Evolutionary conservation across 1,140 invertebrate species (phyloP).

Genomic region (honey bee (Apis mellifera)): DNA sequence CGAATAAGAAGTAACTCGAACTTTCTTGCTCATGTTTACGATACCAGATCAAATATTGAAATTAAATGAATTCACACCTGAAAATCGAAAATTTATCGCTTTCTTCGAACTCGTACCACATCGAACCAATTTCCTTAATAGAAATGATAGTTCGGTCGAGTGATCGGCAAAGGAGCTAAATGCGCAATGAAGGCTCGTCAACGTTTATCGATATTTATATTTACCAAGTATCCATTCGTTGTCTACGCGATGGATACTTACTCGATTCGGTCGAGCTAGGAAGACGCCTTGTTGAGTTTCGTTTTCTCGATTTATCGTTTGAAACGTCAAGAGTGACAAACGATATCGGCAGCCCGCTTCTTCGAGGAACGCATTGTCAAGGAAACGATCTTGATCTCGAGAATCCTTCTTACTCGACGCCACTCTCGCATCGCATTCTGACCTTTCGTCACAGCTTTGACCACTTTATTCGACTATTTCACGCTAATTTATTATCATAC

Average conservation of each 20-base stretch:
- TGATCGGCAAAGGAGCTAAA: conserved; percentile 27
- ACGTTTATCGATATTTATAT: conserved; percentile 41
- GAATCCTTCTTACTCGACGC: conserved; percentile 1
- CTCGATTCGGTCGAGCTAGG: conserved; percentile 16
- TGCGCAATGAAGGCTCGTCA: conserved; percentile 8
- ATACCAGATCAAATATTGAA: no score
- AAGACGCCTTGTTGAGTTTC: conserved; percentile 36
- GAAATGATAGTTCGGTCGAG: neutral
- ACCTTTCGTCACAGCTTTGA: conserved; percentile 6
- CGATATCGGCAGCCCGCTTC: conserved; percentile 47
- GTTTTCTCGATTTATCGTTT: conserved; percentile 56
- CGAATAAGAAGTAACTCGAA: no score
- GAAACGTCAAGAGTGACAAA: conserved; percentile 52
- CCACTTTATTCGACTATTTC: neutral
- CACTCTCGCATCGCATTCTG: neutral
- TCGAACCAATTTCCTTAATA: neutral
- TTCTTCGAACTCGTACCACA: neutral
- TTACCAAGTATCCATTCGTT: conserved; percentile 30
- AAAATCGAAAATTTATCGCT: neutral
- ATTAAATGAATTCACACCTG: neutral
- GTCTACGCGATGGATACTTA: conserved; percentile 37
- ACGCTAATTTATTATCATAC: neutral
- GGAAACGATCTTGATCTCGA: conserved; percentile 31
- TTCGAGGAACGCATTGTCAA: conserved; percentile 26
- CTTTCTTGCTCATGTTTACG: no score